Evolutionary conservation across 2,113 vertebrate species (phyloP).

Genomic region (Madoqua kirkii): DNA sequence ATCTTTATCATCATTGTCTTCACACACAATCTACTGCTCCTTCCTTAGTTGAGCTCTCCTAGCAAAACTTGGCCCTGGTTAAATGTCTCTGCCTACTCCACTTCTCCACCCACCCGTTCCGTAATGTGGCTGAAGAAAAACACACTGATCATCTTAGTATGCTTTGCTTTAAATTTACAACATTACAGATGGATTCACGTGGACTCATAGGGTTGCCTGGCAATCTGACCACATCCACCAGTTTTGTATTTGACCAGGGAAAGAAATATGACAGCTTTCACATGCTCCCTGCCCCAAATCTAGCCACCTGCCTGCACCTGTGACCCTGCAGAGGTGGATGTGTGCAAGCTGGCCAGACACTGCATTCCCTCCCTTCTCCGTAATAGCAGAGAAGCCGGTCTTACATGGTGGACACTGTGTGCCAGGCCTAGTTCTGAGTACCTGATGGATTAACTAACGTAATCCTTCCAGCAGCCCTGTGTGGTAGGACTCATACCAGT

Average conservation of each 20-base stretch:
- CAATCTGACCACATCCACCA: background rate
- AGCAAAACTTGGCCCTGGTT: background rate
- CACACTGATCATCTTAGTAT: background rate
- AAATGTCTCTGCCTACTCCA: background rate
- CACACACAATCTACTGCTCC: background rate
- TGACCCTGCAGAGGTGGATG: background rate
- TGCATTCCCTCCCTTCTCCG: background rate
- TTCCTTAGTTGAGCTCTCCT: background rate
- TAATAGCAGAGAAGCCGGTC: background rate
- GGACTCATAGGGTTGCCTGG: background rate
- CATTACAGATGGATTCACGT: background rate
- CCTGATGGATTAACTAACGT: background rate
- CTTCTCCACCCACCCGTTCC: background rate
- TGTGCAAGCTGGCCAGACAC: rapidly evolving
- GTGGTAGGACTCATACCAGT: background rate
- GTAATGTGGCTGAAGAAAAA: background rate
- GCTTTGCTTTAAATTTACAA: background rate
- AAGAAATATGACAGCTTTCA: background rate
- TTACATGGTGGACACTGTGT: rapidly evolving
- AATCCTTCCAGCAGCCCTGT: background rate
- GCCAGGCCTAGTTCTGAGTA: background rate
- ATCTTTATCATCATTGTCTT: background rate
- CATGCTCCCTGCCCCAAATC: background rate
- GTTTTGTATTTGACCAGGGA: background rate
- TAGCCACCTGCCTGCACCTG: background rate